Evolutionary conservation across 2,888 invertebrate species (phyloP), one percentile per base, ranked within the genome.

Genomic region (Pseudococcus jackbeardsleyi): DNA sequence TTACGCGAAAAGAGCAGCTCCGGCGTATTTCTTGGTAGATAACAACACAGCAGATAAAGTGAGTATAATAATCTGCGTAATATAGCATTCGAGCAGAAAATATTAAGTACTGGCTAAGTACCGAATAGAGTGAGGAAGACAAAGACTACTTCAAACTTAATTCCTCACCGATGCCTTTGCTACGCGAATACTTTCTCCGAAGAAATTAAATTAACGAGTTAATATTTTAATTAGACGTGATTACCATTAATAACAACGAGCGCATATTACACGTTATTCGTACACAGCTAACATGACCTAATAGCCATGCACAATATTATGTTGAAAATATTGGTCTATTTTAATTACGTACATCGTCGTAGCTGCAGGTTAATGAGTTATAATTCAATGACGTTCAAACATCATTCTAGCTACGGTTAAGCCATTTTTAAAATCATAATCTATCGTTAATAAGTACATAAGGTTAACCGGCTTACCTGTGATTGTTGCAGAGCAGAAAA

Each of bases 1-100:
- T 77, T 87, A 87, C n/a, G 42, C 77, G 54, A 87, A 87, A 54
- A 87, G 79, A 87, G 79, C 77, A 17, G 87, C 85, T 54, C 85
- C 85, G 4, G 54, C 85, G 15, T 85, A 85, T 33, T 85, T 50
- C 8, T 50, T 54, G 19, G 59, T 59, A 11, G 59, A 50, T 4
- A 85, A 85, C 7, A 33, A 84, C 26, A 84, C 84, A 84, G 42
- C 85, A 12, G 48, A 54, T 26, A 84, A 84, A 46, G 54, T 85
- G 8, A 22, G 54, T 59, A 22, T 59, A 39, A 17, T 11, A 8
- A 54, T 7, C 85, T 3, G 33, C 59, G 22, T 59, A 85, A 39
- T 33, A n/a, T 59, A 39, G 8, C 39, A 17, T 48, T 79, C 79
- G 42, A 46, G 79, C 39, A 79, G 42, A 79, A 79, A 79, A 26